A percentile compares a stretch with the other conserved stretches of the same genome.
Conservation (phyloP, 1,140 invertebrate genomes). For the Ladona fulva region DNA sequence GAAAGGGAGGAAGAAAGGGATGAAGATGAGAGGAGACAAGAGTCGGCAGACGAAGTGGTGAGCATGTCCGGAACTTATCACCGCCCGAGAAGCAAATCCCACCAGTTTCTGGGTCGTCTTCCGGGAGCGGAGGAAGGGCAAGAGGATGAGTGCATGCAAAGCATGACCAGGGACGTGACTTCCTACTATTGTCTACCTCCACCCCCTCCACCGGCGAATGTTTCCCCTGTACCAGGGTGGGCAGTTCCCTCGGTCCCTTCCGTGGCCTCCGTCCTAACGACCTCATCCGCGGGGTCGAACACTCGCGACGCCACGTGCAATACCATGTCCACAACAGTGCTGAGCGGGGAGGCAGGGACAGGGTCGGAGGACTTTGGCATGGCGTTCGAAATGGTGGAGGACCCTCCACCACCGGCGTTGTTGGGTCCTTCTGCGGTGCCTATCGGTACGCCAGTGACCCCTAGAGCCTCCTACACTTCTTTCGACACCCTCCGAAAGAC, state of each 20-base stretch:
- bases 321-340: conserved; percentile 42
- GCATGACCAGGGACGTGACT: not conserved
- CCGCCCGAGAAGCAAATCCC: not conserved
- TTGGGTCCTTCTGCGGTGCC: not conserved
- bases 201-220: not conserved
- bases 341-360: not conserved
- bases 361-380: conserved; percentile 40
- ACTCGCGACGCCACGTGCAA: conserved; percentile 42
- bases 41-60: not conserved
- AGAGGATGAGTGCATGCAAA: not conserved
- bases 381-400: conserved; percentile 26
- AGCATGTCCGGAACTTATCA: not conserved
- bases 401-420: not conserved
- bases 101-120: not conserved
- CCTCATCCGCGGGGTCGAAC: not conserved
- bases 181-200: not conserved
- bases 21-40: not conserved
- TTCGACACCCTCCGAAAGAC: conserved; percentile 41
- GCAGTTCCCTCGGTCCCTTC: not conserved
- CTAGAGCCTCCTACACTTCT: conserved; percentile 25
- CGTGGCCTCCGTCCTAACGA: conserved; percentile 3
- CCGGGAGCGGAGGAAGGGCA: not conserved
- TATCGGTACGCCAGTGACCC: not conserved
- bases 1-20: not conserved
- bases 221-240: not conserved